Evolutionary conservation across 2,888 invertebrate genomes (phyloP).

Genomic region (Podotricha telesiphe): DNA sequence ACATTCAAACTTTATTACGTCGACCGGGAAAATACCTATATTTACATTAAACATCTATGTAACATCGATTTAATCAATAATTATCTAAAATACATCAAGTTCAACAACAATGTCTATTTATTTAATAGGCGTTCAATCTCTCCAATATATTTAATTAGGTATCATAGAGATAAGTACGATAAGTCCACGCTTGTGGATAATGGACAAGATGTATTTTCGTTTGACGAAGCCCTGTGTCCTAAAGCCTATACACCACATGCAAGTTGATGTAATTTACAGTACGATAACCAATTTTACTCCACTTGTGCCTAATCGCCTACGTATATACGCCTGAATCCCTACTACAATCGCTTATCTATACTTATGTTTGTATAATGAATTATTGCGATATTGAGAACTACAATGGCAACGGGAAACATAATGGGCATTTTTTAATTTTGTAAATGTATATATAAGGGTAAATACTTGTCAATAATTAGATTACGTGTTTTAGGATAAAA

Average conservation of each 20-base stretch:
- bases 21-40: conserved; percentile 70
- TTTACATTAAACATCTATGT: conserved; percentile 83
- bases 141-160: conserved; percentile 58
- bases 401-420: conserved; percentile 26
- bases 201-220: conserved; percentile 53
- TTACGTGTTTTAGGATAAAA: conserved; percentile 57
- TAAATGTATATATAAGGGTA: conserved; percentile 26
- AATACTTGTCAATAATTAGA: conserved; percentile 38
- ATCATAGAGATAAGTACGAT: conserved; percentile 47
- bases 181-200: conserved; percentile 17
- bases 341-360: conserved; percentile 25
- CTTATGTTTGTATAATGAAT: conserved; percentile 2
- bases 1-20: conserved; percentile 72
- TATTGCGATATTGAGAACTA: conserved; percentile 14
- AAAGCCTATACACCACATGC: conserved; percentile 14
- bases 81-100: conserved; percentile 82
- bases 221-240: conserved; percentile 41
- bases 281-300: conserved; percentile 18
- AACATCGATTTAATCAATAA: conserved; percentile 83
- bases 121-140: conserved; percentile 67
- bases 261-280: conserved; percentile 5
- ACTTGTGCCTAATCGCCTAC: conserved; percentile 27
- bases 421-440: conserved; percentile 19
- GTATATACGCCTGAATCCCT: conserved; percentile 24
- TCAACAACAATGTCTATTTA: conserved; percentile 78